Evolutionary conservation across 2,888 invertebrate genomes (phyloP), one percentile per base, ranked within the genome.

Genomic region (Lepeophtheirus nordmannii): DNA sequence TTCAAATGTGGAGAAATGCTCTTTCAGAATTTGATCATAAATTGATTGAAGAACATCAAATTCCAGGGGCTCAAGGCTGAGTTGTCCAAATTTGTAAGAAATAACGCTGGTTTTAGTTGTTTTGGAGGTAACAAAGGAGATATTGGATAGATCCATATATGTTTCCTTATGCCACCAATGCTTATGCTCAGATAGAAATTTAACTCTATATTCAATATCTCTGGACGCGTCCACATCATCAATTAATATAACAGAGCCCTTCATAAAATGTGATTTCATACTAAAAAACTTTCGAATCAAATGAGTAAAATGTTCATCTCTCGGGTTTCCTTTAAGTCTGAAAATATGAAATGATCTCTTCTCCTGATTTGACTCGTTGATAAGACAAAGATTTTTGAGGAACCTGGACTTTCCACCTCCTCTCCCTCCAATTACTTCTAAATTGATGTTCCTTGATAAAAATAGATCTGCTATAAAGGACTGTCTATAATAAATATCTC

Each of bases 201-300:
- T 46, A 5, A 46, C 53, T 46, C 17, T 46, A 17, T n/a, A 46
- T 46, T 46, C 53, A 3, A 46, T n/a, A 46, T 46, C 53, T n/a
- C 53, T 46, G n/a, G 53, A 46, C 1, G 53, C 53, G 8, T 46
- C 53, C n/a, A 46, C 53, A 46, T 46, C 53, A 46, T 46, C 53
- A 46, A 46, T 46, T 3, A 46, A 8, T n/a, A 46, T 8, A 14
- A 46, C n/a, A 8, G 53, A n/a, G 14, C 17, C 17, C 53, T 46
- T 46, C 14, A 46, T 3, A 8, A 17, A 46, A 17, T 46, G 5
- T 2, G 53, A 46, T 17, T 46, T 46, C n/a, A 46, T 14, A 46
- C 17, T 17, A 17, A 46, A 41, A 17, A 46, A 46, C 53, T 46
- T 46, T 5, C 53, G 53, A 46, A 46, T 46, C 53, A 46, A n/a